phyloP scores from a whole-genome alignment of 2,113 vertebrate genomes.

The Ictalurus punctatus region DNA sequence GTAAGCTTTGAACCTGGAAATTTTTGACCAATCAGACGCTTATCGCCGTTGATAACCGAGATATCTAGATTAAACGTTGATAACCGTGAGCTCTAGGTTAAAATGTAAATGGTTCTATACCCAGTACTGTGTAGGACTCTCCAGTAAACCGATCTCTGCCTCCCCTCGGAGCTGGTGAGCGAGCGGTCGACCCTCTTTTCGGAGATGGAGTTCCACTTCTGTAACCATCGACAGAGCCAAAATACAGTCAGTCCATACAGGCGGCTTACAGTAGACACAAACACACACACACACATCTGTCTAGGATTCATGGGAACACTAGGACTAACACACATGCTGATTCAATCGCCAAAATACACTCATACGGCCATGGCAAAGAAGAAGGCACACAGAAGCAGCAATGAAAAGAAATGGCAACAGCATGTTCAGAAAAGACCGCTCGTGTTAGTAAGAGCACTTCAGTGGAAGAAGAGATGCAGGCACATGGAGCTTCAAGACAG shows the following conservation, averaged over 20 bases:
- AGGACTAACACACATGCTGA: conserved; percentile 17
- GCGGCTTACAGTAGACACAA: neutral
- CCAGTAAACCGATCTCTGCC: conserved; percentile 87
- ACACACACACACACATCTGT: conserved; percentile 1
- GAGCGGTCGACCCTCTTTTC: conserved; percentile 74
- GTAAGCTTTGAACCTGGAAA: too few species aligned
- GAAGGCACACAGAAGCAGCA: neutral
- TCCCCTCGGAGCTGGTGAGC: conserved; percentile 70
- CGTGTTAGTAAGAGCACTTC: neutral
- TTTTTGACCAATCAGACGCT: neutral
- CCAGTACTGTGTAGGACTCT: conserved; percentile 93
- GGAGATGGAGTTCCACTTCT: conserved; percentile 86
- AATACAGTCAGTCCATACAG: conserved; percentile 1
- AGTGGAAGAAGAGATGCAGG: neutral
- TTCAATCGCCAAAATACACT: conserved; percentile 27
- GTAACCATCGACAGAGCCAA: conserved; percentile 26
- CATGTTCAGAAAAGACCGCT: neutral
- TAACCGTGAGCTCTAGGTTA: neutral
- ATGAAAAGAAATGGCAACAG: conserved; percentile 47
- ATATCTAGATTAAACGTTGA: neutral
- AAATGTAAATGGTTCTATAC: conserved; percentile 65
- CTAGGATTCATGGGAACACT: neutral
- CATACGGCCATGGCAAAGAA: conserved; percentile 17
- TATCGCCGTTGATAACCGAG: neutral
- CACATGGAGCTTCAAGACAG: conserved; percentile 1